These are phyloP conservation scores for Parapsyche elsis DNA, from an alignment of 1,140 invertebrate species.

Conservation along the genomic window DNA sequence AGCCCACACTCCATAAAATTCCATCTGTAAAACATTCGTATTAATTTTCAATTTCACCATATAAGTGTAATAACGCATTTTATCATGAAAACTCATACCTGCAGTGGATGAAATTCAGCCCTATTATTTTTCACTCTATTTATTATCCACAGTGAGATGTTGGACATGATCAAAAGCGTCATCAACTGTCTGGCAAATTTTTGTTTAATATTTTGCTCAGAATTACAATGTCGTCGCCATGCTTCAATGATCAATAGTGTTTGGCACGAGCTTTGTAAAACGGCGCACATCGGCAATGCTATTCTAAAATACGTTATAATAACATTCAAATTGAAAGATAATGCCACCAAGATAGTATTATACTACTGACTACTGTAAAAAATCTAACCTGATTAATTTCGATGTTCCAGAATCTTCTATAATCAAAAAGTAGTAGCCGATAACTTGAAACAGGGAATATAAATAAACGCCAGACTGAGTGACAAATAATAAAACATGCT, in stretches of 20 bases:
- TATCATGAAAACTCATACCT: slow-evolving; percentile 57
- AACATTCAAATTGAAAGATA: background rate
- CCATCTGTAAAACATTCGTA: slow-evolving; percentile 68
- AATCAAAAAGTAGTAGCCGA: slow-evolving; percentile 65
- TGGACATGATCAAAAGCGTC: slow-evolving; percentile 84
- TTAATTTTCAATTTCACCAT: background rate
- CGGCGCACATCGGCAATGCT: slow-evolving; percentile 58
- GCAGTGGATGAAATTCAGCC: slow-evolving; percentile 72
- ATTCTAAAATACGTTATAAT: slow-evolving; percentile 51
- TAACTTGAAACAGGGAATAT: slow-evolving; percentile 76
- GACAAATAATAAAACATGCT: slow-evolving; percentile 75
- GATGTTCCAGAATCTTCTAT: slow-evolving; percentile 50
- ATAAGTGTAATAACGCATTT: background rate
- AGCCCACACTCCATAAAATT: slow-evolving; percentile 75
- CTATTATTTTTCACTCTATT: slow-evolving; percentile 76
- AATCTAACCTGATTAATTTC: slow-evolving; percentile 45
- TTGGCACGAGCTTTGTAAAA: slow-evolving; percentile 68
- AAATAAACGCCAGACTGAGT: slow-evolving; percentile 77
- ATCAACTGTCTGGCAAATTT: slow-evolving; percentile 86
- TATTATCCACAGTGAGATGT: slow-evolving; percentile 88
- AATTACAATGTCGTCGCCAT: slow-evolving; percentile 74
- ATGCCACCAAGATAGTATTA: background rate
- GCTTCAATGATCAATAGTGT: slow-evolving; percentile 87
- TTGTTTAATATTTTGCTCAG: slow-evolving; percentile 69
- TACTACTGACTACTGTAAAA: slow-evolving; percentile 17